These are phyloP conservation scores for Sinosuthora webbiana DNA, from an alignment of 2,113 vertebrate genomes.

Conservation along the genomic window DNA sequence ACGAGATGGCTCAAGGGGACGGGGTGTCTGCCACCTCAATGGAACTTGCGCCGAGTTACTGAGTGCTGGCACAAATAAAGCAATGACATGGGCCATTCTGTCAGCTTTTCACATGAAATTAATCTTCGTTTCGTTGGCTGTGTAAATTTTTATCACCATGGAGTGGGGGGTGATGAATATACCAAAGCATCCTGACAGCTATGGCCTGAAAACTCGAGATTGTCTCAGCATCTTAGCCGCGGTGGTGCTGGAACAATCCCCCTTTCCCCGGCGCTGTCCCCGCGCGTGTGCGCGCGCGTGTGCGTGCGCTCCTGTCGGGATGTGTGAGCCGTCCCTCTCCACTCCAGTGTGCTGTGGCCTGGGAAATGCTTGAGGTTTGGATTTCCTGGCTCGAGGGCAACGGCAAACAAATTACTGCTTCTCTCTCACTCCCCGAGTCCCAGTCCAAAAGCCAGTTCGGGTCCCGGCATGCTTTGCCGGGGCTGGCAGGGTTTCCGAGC, in stretches of 20 bases:
- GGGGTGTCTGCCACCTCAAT: slow-evolving; percentile 77
- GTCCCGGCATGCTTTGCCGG: background rate
- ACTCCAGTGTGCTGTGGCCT: background rate
- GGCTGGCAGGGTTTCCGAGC: background rate
- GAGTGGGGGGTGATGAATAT: slow-evolving; percentile 58
- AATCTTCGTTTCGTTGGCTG: slow-evolving; percentile 71
- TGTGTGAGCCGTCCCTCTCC: background rate
- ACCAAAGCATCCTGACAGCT: slow-evolving; percentile 71
- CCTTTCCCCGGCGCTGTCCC: background rate
- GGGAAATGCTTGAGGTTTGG: slow-evolving; percentile 50
- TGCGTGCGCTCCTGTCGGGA: background rate
- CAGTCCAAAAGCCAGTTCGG: background rate
- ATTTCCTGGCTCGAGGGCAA: slow-evolving; percentile 35
- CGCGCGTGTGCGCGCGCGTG: background rate
- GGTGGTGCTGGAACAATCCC: slow-evolving; percentile 36
- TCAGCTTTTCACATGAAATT: slow-evolving; percentile 78
- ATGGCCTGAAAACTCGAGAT: slow-evolving; percentile 60
- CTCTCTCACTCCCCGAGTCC: background rate
- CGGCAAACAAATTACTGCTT: background rate
- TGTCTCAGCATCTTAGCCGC: slow-evolving; percentile 57
- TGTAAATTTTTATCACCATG: slow-evolving; percentile 72
- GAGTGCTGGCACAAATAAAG: slow-evolving; percentile 72
- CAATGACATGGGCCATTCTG: slow-evolving; percentile 75
- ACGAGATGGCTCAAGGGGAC: slow-evolving; percentile 75
- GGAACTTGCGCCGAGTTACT: slow-evolving; percentile 66